These are phyloP conservation scores for Plodia interpunctella DNA, from an alignment of 1,140 invertebrate genomes.

Conservation along the genomic window DNA sequence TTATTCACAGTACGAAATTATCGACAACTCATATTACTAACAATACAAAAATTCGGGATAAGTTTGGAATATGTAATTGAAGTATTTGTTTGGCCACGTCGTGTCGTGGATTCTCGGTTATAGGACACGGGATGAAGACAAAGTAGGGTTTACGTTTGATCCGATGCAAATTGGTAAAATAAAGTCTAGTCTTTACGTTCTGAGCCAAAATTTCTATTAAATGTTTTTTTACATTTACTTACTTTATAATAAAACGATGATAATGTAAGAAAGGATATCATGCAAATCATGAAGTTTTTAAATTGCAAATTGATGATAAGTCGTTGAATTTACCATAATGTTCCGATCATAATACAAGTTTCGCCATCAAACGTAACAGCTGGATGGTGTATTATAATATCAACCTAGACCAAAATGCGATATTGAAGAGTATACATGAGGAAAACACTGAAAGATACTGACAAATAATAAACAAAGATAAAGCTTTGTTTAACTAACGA, in stretches of 20 bases:
- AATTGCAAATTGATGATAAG: too few relatives aligned
- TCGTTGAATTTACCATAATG: conserved; percentile 48
- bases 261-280: too few relatives aligned
- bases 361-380: conserved; percentile 63
- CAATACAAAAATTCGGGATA: too few relatives aligned
- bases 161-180: conserved; percentile 38
- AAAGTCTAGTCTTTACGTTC: conserved; percentile 13
- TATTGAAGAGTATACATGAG: conserved; percentile 43
- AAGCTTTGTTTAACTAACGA: background rate
- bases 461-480: conserved; percentile 32
- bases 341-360: conserved; percentile 61
- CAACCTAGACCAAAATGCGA: conserved; percentile 44
- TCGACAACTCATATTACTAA: too few relatives aligned
- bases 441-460: conserved; percentile 31
- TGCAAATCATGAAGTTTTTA: too few relatives aligned
- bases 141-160: conserved; percentile 34
- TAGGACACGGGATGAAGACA: conserved; percentile 17
- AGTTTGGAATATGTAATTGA: too few relatives aligned
- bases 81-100: too few relatives aligned
- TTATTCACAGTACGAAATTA: too few relatives aligned
- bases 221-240: too few relatives aligned
- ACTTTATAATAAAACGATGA: too few relatives aligned
- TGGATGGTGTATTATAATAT: conserved; percentile 58
- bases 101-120: too few relatives aligned
- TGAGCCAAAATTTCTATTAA: background rate